phyloP scores from a whole-genome alignment of 2,888 invertebrate species.

The Drosophila histrio region DNA sequence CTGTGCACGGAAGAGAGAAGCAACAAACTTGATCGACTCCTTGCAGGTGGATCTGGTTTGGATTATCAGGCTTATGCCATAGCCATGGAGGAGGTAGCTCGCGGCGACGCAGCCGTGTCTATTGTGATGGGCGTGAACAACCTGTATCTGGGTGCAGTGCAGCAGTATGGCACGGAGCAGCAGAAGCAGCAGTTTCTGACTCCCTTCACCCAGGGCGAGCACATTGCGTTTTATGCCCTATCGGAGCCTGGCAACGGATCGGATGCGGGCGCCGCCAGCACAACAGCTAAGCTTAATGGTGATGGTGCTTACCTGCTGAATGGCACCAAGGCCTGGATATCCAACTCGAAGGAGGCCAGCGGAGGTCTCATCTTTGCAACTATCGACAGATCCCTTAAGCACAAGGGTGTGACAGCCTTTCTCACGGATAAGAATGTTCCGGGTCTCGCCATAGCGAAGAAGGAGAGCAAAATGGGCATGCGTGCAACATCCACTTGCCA shows the following conservation, averaged over 20 bases:
- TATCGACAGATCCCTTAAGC: slow-evolving; percentile 91
- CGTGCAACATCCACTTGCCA: slow-evolving; percentile 93
- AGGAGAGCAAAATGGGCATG: slow-evolving; percentile 95
- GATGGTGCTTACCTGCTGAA: slow-evolving; percentile 90
- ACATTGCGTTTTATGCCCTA: slow-evolving; percentile 96
- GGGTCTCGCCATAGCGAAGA: slow-evolving; percentile 94
- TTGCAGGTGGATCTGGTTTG: slow-evolving; percentile 90
- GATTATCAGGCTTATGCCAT: slow-evolving; percentile 96
- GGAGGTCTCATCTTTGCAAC: slow-evolving; percentile 94
- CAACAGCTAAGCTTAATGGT: slow-evolving; percentile 88
- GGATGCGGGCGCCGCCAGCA: slow-evolving; percentile 97
- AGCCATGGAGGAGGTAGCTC: slow-evolving; percentile 95
- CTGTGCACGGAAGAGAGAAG: no score
- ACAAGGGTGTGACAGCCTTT: slow-evolving; percentile 93
- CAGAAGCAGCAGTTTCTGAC: slow-evolving; percentile 91
- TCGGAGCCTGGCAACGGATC: slow-evolving; percentile 97
- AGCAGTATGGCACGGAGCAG: slow-evolving; percentile 90
- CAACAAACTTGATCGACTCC: background rate
- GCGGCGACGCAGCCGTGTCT: slow-evolving; percentile 94
- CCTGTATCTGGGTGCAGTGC: slow-evolving; percentile 92
- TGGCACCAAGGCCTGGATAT: slow-evolving; percentile 97
- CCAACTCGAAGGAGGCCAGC: slow-evolving; percentile 93
- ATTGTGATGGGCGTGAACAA: slow-evolving; percentile 98
- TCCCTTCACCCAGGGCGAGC: slow-evolving; percentile 89
- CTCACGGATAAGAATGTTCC: slow-evolving; percentile 91